These are phyloP conservation scores for Chascanopsetta lugubris DNA, from an alignment of 2,113 vertebrate species.

Conservation along the genomic window DNA sequence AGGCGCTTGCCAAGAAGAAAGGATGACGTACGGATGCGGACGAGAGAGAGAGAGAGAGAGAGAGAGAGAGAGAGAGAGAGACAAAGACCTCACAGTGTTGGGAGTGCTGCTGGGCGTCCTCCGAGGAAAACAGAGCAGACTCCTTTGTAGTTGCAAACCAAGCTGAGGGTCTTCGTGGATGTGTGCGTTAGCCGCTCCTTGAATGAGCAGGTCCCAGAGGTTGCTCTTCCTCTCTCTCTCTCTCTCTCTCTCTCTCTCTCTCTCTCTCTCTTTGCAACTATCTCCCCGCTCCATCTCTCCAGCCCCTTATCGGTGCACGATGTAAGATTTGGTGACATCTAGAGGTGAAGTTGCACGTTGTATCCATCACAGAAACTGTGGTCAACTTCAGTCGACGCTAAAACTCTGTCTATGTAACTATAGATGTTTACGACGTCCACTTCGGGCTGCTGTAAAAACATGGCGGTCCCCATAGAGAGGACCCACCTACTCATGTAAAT, in stretches of 20 bases:
- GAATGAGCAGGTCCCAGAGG: slow-evolving; percentile 63
- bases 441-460: no score
- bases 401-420: no score
- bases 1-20: slow-evolving; percentile 31
- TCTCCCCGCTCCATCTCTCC: no score
- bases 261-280: slow-evolving; percentile 39
- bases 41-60: slow-evolving; percentile 46
- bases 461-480: no score
- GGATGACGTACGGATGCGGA: slow-evolving; percentile 65
- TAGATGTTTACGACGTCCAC: no score
- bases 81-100: slow-evolving; percentile 72
- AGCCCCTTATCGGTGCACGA: no score
- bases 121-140: slow-evolving; percentile 62
- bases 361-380: no score
- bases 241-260: slow-evolving; percentile 31
- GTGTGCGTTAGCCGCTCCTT: slow-evolving; percentile 65
- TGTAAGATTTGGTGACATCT: no score
- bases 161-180: slow-evolving; percentile 71
- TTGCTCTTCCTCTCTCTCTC: slow-evolving; percentile 28
- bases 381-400: no score
- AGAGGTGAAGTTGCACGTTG: no score
- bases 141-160: slow-evolving; percentile 70
- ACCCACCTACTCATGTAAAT: no score
- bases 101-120: slow-evolving; percentile 72
- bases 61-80: slow-evolving; percentile 40